These are phyloP conservation scores for Drosophila repleta DNA, from an alignment of 1,140 invertebrate species.

Conservation along the genomic window DNA sequence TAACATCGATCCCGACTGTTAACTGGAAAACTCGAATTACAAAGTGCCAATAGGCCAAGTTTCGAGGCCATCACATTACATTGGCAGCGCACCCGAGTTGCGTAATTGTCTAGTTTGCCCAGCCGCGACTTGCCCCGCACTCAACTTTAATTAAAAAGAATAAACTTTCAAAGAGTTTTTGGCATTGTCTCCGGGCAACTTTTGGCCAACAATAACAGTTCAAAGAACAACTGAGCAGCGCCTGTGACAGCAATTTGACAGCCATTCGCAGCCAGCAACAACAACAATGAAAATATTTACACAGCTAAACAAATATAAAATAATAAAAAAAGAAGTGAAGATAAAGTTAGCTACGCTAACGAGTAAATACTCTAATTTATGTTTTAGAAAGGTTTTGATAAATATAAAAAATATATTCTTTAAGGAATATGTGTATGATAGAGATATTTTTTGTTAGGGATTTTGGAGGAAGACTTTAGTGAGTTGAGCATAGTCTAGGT, in stretches of 20 bases:
- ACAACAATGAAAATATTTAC: constrained; percentile 27
- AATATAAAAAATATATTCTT: too few relatives aligned
- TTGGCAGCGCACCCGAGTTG: constrained; percentile 21
- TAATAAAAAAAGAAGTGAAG: constrained; percentile 36
- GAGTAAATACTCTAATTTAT: not conserved
- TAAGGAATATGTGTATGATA: too few relatives aligned
- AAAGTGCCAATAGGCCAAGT: constrained; percentile 29
- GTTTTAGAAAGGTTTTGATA: not conserved
- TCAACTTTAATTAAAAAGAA: constrained; percentile 72
- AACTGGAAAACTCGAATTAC: constrained; percentile 7
- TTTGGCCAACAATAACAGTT: constrained; percentile 15
- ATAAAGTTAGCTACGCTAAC: not conserved
- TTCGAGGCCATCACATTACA: constrained; percentile 29
- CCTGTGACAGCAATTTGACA: constrained; percentile 79
- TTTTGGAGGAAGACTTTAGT: too few relatives aligned
- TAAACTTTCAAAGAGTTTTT: constrained; percentile 58
- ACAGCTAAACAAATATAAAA: constrained; percentile 56
- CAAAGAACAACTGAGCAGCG: constrained; percentile 44
- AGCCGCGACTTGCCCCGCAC: constrained; percentile 36
- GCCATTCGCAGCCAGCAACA: constrained; percentile 13
- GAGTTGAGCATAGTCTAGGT: too few relatives aligned
- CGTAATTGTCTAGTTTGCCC: constrained; percentile 9
- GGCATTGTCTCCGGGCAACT: constrained; percentile 28
- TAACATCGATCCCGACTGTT: not conserved
- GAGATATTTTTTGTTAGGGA: too few relatives aligned